Base-by-base conservation (phyloP, 1,140 invertebrate genomes). In the Cyrtorhinus lividipennis region DNA sequence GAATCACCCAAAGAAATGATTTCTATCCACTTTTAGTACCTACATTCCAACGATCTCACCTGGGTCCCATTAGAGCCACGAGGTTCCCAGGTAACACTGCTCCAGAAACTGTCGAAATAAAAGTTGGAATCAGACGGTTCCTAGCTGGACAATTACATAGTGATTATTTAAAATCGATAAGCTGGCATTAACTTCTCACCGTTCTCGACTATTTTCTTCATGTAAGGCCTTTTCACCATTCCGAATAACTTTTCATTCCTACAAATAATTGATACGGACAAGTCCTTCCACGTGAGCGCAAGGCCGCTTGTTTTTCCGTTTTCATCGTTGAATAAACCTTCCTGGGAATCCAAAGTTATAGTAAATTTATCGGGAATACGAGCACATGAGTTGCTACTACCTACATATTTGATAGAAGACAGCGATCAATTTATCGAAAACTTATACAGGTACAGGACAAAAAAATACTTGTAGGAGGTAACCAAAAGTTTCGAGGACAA, bases 21-120 rank as follows among this genome's bases (percentile, higher is more conserved):
- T n/a, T 44, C 8, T 44, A n/a, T n/a, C 38, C 8, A n/a, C 38
- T 44, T 46, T 15, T n/a, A 44, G n/a, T 2, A 38, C 5, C 59
- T 13, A 61, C 8, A 13, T 13, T 15, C 27, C 12, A 27, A 20
- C 20, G 44, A 13, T 61, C 12, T 8, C 3, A 87, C 84, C 85
- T 94, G 27, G 90, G 83, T 63, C 94, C 93, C 83, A 96, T 90
- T 60, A 96, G 79, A 1, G 92, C 92, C 62, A 92, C 83, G 63
- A 96, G 74, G 69, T 86, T 84, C 10, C 91, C 92, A 18, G 90
- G 83, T 70, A 83, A 83, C 0, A 90, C 85, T 64, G 79, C 88
- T 24, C 86, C 86, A 58, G 80, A 82, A 0, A 84, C 83, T 85
- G 69, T 56, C 70, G n/a, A n/a, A n/a, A n/a, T n/a, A n/a, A n/a